Evolutionary conservation across 2,888 invertebrate species (phyloP), one percentile per base, ranked within the genome.

Genomic region (Frankliniella intonsa): DNA sequence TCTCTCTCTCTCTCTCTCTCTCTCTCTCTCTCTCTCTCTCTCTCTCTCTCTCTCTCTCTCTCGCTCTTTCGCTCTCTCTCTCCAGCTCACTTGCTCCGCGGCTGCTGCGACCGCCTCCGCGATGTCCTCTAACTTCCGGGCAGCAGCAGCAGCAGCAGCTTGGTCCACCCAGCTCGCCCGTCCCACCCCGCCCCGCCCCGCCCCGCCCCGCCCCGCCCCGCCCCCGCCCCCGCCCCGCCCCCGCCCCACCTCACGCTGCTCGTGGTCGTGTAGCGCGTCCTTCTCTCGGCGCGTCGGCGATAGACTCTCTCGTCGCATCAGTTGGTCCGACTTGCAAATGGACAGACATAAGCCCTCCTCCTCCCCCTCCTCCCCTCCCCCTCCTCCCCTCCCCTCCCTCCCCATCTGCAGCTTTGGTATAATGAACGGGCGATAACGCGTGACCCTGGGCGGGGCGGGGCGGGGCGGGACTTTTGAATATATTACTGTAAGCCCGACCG

Each of bases 21-120:
- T 22, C 22, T 76, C 25, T 55, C 55, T 55, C 55, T 55, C 55
- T 55, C 55, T 55, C 55, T 55, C 55, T 55, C 55, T 55, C 55
- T 55, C 55, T 55, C 55, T 55, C 55, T 55, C 55, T 55, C 55
- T 55, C 55, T 55, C 55, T 55, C 55, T 55, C 62, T 62, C 62
- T 62, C 62, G 8, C 62, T 10, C 62, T 17, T 14, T 62, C 62
- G 17, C 62, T 62, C 62, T 62, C 0, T 62, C 55, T 10, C 55
- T 10, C 55, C 19, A 12, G 12, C 55, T 55, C 55, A 17, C 55
- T 55, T 19, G 3, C 55, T 55, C 55, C 55, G 55, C 55, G 55
- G 62, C 62, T 62, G 62, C 55, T 55, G 55, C 55, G 17, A 3
- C 55, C 14, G 55, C 55, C 38, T 38, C 38, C 38, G 38, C 38